Evolutionary conservation across 2,113 vertebrate genomes (phyloP), one percentile per base, ranked within the genome.

Genomic region (Mixornis gularis): DNA sequence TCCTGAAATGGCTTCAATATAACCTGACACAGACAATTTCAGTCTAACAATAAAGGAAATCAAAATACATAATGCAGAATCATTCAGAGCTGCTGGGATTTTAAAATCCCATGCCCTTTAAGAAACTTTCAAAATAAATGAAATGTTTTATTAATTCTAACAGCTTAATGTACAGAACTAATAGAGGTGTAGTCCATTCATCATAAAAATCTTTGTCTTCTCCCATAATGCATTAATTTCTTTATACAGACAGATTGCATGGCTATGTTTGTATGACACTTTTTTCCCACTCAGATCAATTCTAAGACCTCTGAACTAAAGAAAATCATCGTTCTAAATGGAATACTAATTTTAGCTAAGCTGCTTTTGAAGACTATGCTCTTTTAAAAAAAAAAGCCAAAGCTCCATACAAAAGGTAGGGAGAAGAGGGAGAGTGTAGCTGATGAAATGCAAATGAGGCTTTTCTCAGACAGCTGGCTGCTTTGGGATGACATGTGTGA

Each of bases 401-500:
- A 97, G 95, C 96, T 95, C 94, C 95, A 86, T 96, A 96, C 96
- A 98, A 97, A 96, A 95, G 95, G 93, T 95, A 87, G 84, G 56
- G 90, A 96, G 92, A 95, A 95, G 94, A 96, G 88, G 87, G 94
- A 97, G 96, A 92, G 96, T 80, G 95, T 95, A 95, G 97, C 95
- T 97, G 98, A 98, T 98, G 98, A 98, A 98, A 99, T 98, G 98
- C 98, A 97, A 98, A 99, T 98, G 97, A 98, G 91, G 90, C 95
- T 97, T 93, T 98, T 98, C 98, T 98, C 97, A 97, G 98, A 98
- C 98, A 99, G 98, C 99, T 98, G 98, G 98, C 97, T 98, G 97
- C 97, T 98, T 98, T 97, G 97, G 98, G 98, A 97, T 99, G 98
- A 99, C 98, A 98, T 97, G 98, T 98, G 98, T 99, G 99, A 99